Base-by-base conservation (phyloP, 1,140 invertebrate species). In the Chlorops oryzae region DNA sequence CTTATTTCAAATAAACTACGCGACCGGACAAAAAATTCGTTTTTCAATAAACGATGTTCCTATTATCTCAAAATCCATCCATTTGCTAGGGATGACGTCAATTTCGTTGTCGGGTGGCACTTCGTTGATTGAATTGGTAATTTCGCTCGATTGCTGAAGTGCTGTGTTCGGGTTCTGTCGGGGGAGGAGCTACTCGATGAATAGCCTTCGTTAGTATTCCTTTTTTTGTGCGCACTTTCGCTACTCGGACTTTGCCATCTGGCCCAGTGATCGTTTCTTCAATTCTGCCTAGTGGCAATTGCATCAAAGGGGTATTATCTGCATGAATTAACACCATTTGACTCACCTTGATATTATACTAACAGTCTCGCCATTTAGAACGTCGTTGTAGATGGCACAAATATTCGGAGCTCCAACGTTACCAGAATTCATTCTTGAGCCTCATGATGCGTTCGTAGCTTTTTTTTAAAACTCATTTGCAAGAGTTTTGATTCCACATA, bases 311-410 rank as follows among this genome's bases (percentile, higher is more conserved):
- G n/a, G 52, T 3, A 39, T 68, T 65, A 6, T 69, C 59, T 39
- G 72, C 63, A 39, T 70, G 65, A 0, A 74, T 25, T 1, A 74
- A 7, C 1, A 75, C 73, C 7, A 75, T 18, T 13, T 53, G 51
- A 18, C 63, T 67, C 15, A 47, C 12, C 42, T 59, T 39, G 2
- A 73, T 39, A 21, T 56, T 49, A 2, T 21, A 6, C 2, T 52
- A n/a, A 5, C 43, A 12, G 12, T 12, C 39, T 7, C 38, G 44
- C 71, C 71, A 73, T 47, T 73, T 74, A 0, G 22, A 37, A n/a
- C 67, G 47, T 13, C 57, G 46, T 41, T 70, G 71, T 2, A 66
- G 47, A 12, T 58, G 38, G 0, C 51, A 35, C 10, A 67, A 35
- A 38, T 64, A 69, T 10, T 69, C 63, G 1, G 15, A 18, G 5